Base-by-base conservation (phyloP, 2,888 invertebrate species). In the Caenorhabditis angaria region DNA sequence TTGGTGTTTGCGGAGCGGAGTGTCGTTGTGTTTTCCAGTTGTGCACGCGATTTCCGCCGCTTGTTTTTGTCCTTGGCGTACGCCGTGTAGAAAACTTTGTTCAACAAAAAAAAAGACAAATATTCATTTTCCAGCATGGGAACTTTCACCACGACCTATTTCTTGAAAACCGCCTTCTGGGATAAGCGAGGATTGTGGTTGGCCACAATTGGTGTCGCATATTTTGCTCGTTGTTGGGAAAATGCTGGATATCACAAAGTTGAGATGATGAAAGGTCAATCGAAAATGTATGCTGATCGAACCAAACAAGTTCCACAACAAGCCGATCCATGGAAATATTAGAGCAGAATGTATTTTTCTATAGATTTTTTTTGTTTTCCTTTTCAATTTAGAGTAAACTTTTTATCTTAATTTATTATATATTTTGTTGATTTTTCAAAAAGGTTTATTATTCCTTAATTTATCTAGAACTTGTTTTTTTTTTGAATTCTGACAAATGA, bases 261-360 rank as follows among this genome's bases (percentile, higher is more conserved):
- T 41, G 66, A 71, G 55, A 79, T 84, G 82, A 84, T 84, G 84
- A 83, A 83, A 77, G 79, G 84, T 22, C 78, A 84, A 41, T 78
- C 81, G 4, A 65, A 65, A 58, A 79, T 84, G 80, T 84, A 65
- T 67, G 83, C 81, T 25, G 72, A 77, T 28, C 64, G 78, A 25
- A 61, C 56, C 65, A 68, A 69, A 53, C 61, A 58, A 28, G 51
- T 82, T 5, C 80, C 81, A 54, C 70, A 69, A 35, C 62, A 70
- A 59, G n/a, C 65, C 47, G 83, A 83, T 63, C 27, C 59, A n/a
- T 83, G 83, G 83, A 78, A 78, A 47, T 82, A 80, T 65, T 83
- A 27, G 27, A 27, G 50, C 10, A 50, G 50, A 50, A 6, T 63
- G 59, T 59, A 20, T 53, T n/a, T 32, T 8, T 35, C 41, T 51